Percentiles rank a stretch among this genome's conserved stretches.
phyloP scores from a whole-genome alignment of 2,113 vertebrate species.

The Heptranchias perlo region DNA sequence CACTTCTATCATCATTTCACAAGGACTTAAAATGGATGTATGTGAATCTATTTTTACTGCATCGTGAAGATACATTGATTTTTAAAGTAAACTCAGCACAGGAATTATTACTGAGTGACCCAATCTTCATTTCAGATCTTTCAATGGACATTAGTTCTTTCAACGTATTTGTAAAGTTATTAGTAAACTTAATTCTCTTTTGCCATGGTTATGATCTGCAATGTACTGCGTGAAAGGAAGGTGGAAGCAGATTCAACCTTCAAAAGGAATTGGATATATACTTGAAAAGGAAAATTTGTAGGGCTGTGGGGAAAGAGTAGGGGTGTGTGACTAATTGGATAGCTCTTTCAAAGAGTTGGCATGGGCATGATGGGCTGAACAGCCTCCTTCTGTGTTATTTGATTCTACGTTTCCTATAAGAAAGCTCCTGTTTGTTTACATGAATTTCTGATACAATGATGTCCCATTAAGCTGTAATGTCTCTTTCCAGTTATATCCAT shows the following conservation, averaged over 20 bases:
- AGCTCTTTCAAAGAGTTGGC: background rate
- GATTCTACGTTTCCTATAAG: background rate
- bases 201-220: background rate
- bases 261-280: background rate
- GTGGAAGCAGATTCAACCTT: background rate
- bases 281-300: background rate
- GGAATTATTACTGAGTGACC: background rate
- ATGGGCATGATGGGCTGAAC: background rate
- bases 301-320: background rate
- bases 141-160: background rate
- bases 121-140: slow-evolving; percentile 2
- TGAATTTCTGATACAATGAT: background rate
- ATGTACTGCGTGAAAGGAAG: background rate
- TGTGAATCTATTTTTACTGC: background rate
- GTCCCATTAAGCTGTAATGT: background rate
- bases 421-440: background rate
- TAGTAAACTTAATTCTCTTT: background rate
- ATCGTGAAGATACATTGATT: slow-evolving; percentile 3
- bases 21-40: slow-evolving; percentile 9
- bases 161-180: background rate
- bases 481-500: background rate
- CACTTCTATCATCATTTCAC: background rate
- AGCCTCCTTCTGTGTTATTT: background rate
- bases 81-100: background rate
- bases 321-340: background rate